Conservation (phyloP, 2,888 invertebrate species). For the Anodontia alba region DNA sequence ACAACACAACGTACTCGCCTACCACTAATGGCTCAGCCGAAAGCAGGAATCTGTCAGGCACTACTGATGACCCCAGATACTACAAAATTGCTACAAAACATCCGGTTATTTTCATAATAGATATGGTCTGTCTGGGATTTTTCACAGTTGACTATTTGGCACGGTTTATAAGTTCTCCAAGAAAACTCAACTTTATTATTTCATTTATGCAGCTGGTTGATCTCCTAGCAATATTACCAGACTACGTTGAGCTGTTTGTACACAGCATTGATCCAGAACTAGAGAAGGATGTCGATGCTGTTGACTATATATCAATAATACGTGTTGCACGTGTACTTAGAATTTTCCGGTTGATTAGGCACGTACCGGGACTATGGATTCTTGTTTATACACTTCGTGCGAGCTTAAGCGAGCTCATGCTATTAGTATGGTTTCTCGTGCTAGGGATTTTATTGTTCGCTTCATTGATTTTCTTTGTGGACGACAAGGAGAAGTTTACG, state of each 20-base stretch:
- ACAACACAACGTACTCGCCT: background rate
- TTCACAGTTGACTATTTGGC: slow-evolving; percentile 62
- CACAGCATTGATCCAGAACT: slow-evolving; percentile 51
- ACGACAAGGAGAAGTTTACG: slow-evolving; percentile 68
- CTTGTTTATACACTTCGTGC: slow-evolving; percentile 80
- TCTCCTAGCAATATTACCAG: slow-evolving; percentile 70
- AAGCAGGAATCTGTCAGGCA: background rate
- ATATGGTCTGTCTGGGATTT: slow-evolving; percentile 59
- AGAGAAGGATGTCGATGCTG: slow-evolving; percentile 21
- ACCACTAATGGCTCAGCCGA: background rate
- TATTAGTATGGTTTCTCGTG: slow-evolving; percentile 77
- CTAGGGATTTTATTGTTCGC: slow-evolving; percentile 80
- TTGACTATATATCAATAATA: slow-evolving; percentile 69
- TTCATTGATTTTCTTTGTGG: slow-evolving; percentile 80
- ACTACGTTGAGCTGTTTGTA: slow-evolving; percentile 75
- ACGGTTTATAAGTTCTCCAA: slow-evolving; percentile 49
- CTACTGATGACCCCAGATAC: background rate
- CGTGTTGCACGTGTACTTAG: slow-evolving; percentile 74
- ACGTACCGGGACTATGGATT: slow-evolving; percentile 79
- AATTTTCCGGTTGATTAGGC: slow-evolving; percentile 76
- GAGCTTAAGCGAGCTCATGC: slow-evolving; percentile 77
- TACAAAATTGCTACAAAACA: slow-evolving; percentile 35
- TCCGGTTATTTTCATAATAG: slow-evolving; percentile 49
- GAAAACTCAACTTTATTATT: slow-evolving; percentile 43
- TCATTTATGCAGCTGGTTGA: slow-evolving; percentile 64